phyloP scores from a whole-genome alignment of 2,888 invertebrate species.

The Ophion ventricosus region DNA sequence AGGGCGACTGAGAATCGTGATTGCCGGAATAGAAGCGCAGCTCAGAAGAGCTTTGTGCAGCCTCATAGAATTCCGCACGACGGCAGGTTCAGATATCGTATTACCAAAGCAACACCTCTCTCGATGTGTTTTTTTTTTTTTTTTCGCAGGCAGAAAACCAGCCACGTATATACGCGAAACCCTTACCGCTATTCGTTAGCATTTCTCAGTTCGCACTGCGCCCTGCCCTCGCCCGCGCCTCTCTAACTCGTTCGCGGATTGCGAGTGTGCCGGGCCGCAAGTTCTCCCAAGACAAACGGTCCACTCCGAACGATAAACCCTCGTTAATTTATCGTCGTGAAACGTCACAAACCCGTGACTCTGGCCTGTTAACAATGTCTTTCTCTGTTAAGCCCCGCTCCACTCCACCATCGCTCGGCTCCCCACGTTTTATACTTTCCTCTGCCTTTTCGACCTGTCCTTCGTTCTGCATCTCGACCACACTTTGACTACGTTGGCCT shows the following conservation, averaged over 20 bases:
- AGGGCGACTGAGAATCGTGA: constrained; percentile 31
- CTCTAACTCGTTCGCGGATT: constrained; percentile 38
- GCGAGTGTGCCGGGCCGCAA: constrained; percentile 43
- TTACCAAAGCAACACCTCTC: constrained; percentile 73
- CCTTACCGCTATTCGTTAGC: constrained; percentile 57
- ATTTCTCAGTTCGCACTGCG: constrained; percentile 57
- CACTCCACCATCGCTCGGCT: not conserved
- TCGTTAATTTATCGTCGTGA: constrained; percentile 77
- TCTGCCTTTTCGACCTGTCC: constrained; percentile 19
- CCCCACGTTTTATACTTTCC: constrained; percentile 17
- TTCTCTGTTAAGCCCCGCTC: constrained; percentile 63
- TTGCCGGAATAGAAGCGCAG: constrained; percentile 39
- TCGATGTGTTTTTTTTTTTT: constrained; percentile 53
- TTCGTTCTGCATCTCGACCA: constrained; percentile 14
- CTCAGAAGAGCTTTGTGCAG: constrained; percentile 30
- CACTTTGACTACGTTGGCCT: constrained; percentile 17
- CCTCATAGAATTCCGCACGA: constrained; percentile 73
- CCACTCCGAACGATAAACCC: constrained; percentile 75
- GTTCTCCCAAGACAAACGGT: constrained; percentile 77
- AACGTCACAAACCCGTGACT: constrained; percentile 65
- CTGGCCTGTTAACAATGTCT: constrained; percentile 71
- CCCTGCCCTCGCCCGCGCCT: constrained; percentile 52
- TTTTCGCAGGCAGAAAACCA: constrained; percentile 29
- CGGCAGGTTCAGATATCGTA: constrained; percentile 73
- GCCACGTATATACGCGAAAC: constrained; percentile 25